Percentiles rank a stretch among this genome's conserved stretches.
phyloP scores from a whole-genome alignment of 2,113 vertebrate species.

The Genyomyrus donnyi region DNA sequence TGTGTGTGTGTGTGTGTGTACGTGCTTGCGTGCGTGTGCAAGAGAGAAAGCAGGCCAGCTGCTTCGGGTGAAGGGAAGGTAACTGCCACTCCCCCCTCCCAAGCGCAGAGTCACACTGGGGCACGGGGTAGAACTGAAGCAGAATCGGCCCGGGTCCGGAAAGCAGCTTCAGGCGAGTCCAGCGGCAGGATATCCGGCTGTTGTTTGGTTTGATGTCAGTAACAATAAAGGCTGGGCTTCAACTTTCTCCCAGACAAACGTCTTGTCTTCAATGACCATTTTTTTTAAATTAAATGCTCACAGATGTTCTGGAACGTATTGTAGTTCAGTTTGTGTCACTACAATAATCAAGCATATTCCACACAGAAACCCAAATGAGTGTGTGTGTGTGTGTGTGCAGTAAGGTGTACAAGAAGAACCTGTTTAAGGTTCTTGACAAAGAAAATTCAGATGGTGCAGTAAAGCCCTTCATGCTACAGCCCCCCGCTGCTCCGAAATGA shows the following conservation, averaged over 20 bases:
- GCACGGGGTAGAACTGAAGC: not conserved
- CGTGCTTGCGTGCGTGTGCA: not conserved
- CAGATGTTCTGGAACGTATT: not conserved
- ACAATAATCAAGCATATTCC: not conserved
- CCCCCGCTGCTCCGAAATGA: not conserved
- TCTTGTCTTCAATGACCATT: not conserved
- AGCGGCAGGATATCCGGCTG: not conserved
- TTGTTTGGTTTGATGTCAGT: not conserved
- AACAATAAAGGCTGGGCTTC: not conserved
- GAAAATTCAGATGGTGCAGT: not conserved
- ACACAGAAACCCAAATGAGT: not conserved
- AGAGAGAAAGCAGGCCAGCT: not conserved
- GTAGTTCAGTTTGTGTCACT: not conserved
- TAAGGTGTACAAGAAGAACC: not conserved
- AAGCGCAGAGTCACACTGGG: not conserved
- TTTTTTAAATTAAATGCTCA: not conserved
- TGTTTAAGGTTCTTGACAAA: not conserved
- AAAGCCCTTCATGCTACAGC: not conserved
- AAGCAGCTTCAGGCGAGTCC: not conserved
- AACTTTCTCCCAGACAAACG: not conserved
- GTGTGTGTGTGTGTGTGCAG: not conserved
- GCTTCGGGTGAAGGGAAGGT: not conserved
- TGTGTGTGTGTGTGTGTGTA: not conserved
- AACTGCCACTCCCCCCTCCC: not conserved
- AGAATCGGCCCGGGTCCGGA: not conserved